Percentiles rank a stretch among this genome's conserved stretches.
These are phyloP conservation scores for Sesamia nonagrioides DNA, from an alignment of 1,140 invertebrate genomes.

Conservation along the genomic window DNA sequence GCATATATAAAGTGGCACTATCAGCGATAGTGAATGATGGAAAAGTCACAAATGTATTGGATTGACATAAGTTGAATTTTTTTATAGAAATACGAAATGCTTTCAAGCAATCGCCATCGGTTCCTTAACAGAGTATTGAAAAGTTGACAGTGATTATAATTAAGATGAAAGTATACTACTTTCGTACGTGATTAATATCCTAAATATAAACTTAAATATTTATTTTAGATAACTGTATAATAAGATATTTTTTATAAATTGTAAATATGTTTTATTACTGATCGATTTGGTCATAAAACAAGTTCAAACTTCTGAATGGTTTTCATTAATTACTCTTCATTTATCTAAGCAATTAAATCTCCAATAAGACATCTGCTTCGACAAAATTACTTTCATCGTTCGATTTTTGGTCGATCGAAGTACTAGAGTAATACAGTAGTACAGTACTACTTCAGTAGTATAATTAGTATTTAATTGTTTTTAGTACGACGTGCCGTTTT, in stretches of 20 bases:
- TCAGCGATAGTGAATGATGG: too few species aligned
- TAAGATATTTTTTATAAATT: background rate
- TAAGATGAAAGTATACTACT: too few species aligned
- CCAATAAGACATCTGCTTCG: background rate
- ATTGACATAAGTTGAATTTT: too few species aligned
- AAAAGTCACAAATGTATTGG: too few species aligned
- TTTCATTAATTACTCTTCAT: background rate
- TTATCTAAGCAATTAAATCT: background rate
- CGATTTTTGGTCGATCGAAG: background rate
- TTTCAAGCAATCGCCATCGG: too few species aligned
- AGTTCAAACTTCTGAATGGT: background rate
- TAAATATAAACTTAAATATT: constrained; percentile 6
- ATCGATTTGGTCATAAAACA: background rate
- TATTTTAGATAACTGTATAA: constrained; percentile 10
- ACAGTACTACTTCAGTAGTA: too few species aligned
- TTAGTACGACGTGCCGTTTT: too few species aligned
- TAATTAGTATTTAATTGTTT: too few species aligned
- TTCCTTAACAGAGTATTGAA: background rate
- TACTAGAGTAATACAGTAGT: background rate
- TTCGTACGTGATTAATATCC: background rate
- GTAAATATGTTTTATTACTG: constrained; percentile 6
- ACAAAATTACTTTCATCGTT: background rate
- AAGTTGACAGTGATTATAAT: background rate
- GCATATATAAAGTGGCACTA: too few species aligned
- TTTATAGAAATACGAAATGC: too few species aligned